Evolutionary conservation across 2,888 invertebrate genomes (phyloP), one percentile per base, ranked within the genome.

Genomic region (Erannis defoliaria): DNA sequence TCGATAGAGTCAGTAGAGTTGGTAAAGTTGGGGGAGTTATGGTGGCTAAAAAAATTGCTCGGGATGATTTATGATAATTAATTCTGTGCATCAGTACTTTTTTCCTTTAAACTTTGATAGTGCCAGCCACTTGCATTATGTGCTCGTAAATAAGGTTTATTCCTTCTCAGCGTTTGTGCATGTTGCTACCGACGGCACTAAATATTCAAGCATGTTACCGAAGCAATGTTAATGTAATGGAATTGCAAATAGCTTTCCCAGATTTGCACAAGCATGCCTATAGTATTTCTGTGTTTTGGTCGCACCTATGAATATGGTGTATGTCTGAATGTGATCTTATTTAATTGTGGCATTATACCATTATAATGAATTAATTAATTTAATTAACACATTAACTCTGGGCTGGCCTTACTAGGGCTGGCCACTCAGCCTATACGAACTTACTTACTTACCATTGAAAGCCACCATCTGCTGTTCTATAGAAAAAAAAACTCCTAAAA

Each of bases 191-290:
- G 9, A n/a, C 29, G 18, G 55, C 62, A 64, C 62, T 77, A 74
- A 73, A 74, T 77, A 75, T 76, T 76, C 74, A 76, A 70, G 71
- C 69, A 60, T 55, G 65, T 64, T 55, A 61, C 72, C 64, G 67
- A 71, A 70, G 67, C 65, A 54, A 46, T 40, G 26, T 23, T 50
- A 53, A 48, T 60, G 53, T 78, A 78, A 81, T 80, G 77, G 80
- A 80, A 78, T 78, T 75, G 71, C 68, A 73, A 74, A 81, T 76
- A 65, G 70, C 66, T 50, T 69, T 49, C 68, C 53, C 45, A 62
- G 62, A 70, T 66, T 64, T 56, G 54, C 43, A 10, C 31, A 42
- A 55, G 50, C 43, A 35, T 45, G 49, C 48, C 8, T 8, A n/a
- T n/a, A 37, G 19, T 16, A 29, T 35, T 55, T 26, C 29, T 6